These are phyloP conservation scores for Drosophila pegasa DNA, from an alignment of 2,888 invertebrate species.

Conservation along the genomic window DNA sequence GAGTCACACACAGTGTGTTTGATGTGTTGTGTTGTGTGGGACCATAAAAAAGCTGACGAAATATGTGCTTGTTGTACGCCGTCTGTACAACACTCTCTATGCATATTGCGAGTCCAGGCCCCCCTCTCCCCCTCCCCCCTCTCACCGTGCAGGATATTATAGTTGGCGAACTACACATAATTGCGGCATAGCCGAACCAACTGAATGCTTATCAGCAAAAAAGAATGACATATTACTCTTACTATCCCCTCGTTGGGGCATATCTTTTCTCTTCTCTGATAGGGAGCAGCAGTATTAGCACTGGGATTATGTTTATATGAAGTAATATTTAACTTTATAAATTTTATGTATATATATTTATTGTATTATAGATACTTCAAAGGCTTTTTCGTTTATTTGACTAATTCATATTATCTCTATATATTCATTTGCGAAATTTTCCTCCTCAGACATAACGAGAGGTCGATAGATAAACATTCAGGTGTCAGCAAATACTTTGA, in stretches of 20 bases:
- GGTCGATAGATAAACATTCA: no score
- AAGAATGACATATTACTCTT: neutral
- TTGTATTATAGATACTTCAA: no score
- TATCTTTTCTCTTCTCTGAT: no score
- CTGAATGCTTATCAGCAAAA: neutral
- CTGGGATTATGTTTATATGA: no score
- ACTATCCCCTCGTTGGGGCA: neutral
- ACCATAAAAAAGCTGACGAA: constrained; percentile 62
- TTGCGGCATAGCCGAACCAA: constrained; percentile 16
- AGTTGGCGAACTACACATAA: constrained; percentile 1
- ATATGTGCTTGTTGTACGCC: constrained; percentile 49
- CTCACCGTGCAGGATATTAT: constrained; percentile 30
- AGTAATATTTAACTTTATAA: no score
- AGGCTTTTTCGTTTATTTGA: no score
- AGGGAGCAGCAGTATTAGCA: no score
- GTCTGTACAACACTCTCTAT: constrained; percentile 49
- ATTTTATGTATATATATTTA: no score
- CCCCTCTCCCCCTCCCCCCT: constrained; percentile 12
- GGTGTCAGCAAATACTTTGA: no score
- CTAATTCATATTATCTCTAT: no score
- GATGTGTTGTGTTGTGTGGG: constrained; percentile 48
- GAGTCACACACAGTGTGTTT: constrained; percentile 46
- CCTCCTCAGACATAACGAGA: no score
- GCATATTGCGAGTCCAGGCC: constrained; percentile 36
- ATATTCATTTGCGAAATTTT: no score